Conservation (phyloP, 2,113 vertebrate genomes). For the Lepidothrix coronata region DNA sequence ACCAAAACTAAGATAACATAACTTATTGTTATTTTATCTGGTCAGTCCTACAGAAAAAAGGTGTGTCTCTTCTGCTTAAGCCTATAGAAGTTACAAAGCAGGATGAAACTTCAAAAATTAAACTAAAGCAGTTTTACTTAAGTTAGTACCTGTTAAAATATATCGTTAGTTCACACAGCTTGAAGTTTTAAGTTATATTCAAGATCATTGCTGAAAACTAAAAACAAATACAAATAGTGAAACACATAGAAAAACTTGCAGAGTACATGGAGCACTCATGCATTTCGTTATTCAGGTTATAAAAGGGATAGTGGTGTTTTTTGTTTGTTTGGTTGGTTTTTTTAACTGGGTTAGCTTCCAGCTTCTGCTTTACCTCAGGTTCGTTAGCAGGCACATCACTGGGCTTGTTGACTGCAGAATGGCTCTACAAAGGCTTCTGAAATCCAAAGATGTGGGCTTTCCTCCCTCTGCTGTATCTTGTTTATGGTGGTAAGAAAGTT, state of each 20-base stretch:
- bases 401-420: not conserved
- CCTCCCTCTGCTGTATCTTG: not conserved
- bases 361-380: not conserved
- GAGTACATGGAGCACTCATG: not conserved
- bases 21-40: not conserved
- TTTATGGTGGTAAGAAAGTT: not conserved
- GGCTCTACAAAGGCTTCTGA: not conserved
- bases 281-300: not conserved
- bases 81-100: not conserved
- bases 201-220: not conserved
- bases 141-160: not conserved
- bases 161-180: not conserved
- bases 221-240: not conserved
- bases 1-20: not conserved
- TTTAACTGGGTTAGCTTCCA: not conserved
- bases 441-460: not conserved
- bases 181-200: not conserved
- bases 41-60: not conserved
- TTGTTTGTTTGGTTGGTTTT: not conserved
- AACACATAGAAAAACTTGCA: not conserved
- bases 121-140: not conserved
- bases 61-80: not conserved
- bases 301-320: not conserved
- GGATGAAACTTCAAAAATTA: not conserved
- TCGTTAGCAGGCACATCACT: not conserved